phyloP scores from a whole-genome alignment of 2,797 vertebrate genomes.

The Necrosyrtes monachus region DNA sequence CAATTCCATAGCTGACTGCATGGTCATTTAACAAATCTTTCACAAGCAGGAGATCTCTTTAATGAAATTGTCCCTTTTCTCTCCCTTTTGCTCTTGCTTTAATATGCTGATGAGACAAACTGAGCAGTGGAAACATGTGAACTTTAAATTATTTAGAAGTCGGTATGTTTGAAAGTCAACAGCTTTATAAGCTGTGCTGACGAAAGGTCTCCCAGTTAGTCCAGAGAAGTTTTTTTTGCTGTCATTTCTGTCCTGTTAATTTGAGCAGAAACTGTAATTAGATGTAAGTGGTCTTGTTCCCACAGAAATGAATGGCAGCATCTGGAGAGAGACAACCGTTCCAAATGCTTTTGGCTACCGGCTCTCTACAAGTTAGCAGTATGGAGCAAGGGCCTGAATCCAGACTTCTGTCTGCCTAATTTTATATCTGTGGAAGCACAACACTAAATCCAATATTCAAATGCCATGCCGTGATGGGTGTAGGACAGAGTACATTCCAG shows the following conservation, averaged over 20 bases:
- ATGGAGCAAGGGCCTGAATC: slow-evolving; percentile 74
- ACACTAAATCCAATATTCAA: slow-evolving; percentile 76
- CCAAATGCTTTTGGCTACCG: slow-evolving; percentile 81
- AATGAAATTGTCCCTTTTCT: background rate
- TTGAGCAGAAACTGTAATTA: slow-evolving; percentile 84
- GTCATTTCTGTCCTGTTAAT: slow-evolving; percentile 83
- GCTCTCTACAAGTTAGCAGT: slow-evolving; percentile 72
- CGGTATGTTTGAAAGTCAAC: slow-evolving; percentile 44
- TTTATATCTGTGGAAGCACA: slow-evolving; percentile 78
- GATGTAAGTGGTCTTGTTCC: slow-evolving; percentile 82
- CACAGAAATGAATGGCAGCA: slow-evolving; percentile 84
- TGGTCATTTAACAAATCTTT: background rate
- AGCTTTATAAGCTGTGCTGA: slow-evolving; percentile 31
- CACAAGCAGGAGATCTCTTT: background rate
- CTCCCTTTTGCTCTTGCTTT: background rate
- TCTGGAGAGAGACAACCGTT: slow-evolving; percentile 80
- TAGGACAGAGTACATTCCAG: slow-evolving; percentile 71
- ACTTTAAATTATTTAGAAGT: slow-evolving; percentile 50
- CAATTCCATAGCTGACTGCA: background rate
- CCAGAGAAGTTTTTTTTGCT: slow-evolving; percentile 51
- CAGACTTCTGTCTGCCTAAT: slow-evolving; percentile 82
- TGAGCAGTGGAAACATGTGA: background rate
- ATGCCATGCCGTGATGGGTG: slow-evolving; percentile 67
- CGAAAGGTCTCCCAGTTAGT: slow-evolving; percentile 52
- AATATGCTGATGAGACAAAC: background rate